phyloP scores from a whole-genome alignment of 2,888 invertebrate species.

The Bembecia ichneumoniformis region DNA sequence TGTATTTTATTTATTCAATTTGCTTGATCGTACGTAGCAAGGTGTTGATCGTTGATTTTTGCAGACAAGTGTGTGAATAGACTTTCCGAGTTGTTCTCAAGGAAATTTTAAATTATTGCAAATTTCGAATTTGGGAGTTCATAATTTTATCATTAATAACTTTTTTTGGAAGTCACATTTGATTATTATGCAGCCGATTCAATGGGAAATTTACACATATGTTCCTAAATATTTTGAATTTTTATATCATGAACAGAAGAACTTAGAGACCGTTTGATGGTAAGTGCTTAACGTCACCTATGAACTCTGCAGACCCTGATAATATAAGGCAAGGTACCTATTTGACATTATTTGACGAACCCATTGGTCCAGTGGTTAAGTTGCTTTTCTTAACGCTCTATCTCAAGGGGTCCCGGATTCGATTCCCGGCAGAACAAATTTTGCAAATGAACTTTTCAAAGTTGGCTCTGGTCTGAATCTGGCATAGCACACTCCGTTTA shows the following conservation, averaged over 20 bases:
- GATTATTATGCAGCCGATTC: too few relatives aligned
- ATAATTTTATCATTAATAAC: neutral
- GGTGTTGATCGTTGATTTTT: conserved; percentile 6
- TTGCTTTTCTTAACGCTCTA: too few relatives aligned
- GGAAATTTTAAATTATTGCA: conserved; percentile 10
- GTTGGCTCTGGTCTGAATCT: too few relatives aligned
- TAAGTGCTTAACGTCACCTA: neutral
- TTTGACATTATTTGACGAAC: too few relatives aligned
- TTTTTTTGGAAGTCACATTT: too few relatives aligned
- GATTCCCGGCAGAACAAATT: too few relatives aligned
- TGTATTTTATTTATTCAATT: conserved; percentile 33
- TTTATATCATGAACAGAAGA: neutral
- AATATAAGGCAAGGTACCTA: too few relatives aligned
- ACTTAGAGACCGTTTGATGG: neutral
- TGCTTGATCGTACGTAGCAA: conserved; percentile 5
- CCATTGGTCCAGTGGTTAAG: too few relatives aligned
- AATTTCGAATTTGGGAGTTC: conserved; percentile 1
- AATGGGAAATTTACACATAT: too few relatives aligned
- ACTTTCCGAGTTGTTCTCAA: conserved; percentile 34
- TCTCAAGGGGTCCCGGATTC: too few relatives aligned
- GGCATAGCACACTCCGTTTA: too few relatives aligned
- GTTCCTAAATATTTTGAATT: neutral
- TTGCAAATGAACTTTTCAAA: too few relatives aligned
- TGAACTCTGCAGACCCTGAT: neutral
- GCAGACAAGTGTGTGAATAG: conserved; percentile 49